phyloP scores from a whole-genome alignment of 2,113 vertebrate genomes.

The Stigmatopora nigra region DNA sequence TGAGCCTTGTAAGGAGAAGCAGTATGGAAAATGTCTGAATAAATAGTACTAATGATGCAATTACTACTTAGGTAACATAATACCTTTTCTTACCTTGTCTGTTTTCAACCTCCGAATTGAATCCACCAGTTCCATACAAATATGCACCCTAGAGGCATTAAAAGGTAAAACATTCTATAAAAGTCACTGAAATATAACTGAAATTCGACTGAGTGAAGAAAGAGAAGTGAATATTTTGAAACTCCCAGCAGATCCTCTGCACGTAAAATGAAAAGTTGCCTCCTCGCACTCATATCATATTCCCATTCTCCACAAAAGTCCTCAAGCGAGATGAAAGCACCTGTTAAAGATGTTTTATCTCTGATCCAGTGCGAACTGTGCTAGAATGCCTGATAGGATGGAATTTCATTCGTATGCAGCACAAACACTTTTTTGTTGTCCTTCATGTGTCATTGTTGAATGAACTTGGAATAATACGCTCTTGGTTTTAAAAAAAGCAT shows the following conservation, averaged over 20 bases:
- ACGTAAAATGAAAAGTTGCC: slow-evolving; percentile 11
- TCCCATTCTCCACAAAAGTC: slow-evolving; percentile 36
- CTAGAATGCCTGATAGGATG: slow-evolving; percentile 24
- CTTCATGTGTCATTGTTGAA: slow-evolving; percentile 8
- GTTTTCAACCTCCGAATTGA: not conserved
- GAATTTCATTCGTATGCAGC: slow-evolving; percentile 22
- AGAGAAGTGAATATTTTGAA: slow-evolving; percentile 14
- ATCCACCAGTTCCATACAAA: not conserved
- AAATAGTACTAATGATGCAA: no score
- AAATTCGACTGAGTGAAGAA: not conserved
- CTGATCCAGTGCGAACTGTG: slow-evolving; percentile 37
- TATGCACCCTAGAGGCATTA: not conserved
- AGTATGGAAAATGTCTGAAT: no score
- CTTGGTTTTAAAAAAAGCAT: not conserved
- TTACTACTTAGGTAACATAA: no score
- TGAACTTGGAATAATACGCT: not conserved
- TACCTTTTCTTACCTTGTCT: not conserved
- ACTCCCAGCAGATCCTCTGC: slow-evolving; percentile 14
- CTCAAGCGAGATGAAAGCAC: slow-evolving; percentile 49
- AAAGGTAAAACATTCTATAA: not conserved
- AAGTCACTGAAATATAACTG: not conserved
- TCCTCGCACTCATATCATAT: slow-evolving; percentile 9
- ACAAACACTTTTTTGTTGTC: slow-evolving; percentile 11
- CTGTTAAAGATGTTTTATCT: slow-evolving; percentile 42
- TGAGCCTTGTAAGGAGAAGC: no score